These are phyloP conservation scores for Enteromius radiatus DNA, from an alignment of 2,797 vertebrate genomes.

Conservation along the genomic window DNA sequence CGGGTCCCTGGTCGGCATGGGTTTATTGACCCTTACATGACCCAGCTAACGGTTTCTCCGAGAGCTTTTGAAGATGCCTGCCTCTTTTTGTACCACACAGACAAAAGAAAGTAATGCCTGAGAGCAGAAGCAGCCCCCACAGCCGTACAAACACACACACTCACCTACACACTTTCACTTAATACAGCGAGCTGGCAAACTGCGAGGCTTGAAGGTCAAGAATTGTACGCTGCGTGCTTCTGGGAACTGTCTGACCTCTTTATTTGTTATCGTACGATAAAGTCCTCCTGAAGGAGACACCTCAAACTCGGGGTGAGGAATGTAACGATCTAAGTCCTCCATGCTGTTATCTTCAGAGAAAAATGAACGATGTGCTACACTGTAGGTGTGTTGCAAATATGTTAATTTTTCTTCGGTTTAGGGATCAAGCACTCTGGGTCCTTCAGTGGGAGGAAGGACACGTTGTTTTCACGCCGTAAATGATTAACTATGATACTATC, in stretches of 20 bases:
- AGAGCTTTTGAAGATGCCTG: slow-evolving; percentile 64
- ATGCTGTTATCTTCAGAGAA: slow-evolving; percentile 59
- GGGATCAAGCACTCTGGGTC: slow-evolving; percentile 6
- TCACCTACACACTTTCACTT: slow-evolving; percentile 37
- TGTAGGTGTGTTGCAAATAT: slow-evolving; percentile 24
- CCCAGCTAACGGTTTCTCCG: slow-evolving; percentile 63
- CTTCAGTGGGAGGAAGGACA: slow-evolving; percentile 4
- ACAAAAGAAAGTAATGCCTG: slow-evolving; percentile 63
- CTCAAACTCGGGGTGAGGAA: slow-evolving; percentile 61
- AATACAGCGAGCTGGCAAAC: slow-evolving; percentile 52
- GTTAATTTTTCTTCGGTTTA: slow-evolving; percentile 1
- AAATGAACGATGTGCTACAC: slow-evolving; percentile 53
- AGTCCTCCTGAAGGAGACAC: slow-evolving; percentile 59
- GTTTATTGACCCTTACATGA: slow-evolving; percentile 71
- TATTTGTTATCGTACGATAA: slow-evolving; percentile 74
- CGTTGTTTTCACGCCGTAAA: slow-evolving; percentile 6
- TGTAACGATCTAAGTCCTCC: slow-evolving; percentile 52
- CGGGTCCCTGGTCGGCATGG: slow-evolving; percentile 5
- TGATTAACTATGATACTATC: slow-evolving; percentile 25
- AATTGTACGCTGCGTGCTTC: slow-evolving; percentile 69
- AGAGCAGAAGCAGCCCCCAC: slow-evolving; percentile 49
- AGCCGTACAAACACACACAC: slow-evolving; percentile 15
- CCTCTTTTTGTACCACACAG: slow-evolving; percentile 61
- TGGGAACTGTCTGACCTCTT: slow-evolving; percentile 72
- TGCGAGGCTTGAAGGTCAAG: slow-evolving; percentile 65